phyloP scores from a whole-genome alignment of 2,113 vertebrate species.

The Riparia riparia region DNA sequence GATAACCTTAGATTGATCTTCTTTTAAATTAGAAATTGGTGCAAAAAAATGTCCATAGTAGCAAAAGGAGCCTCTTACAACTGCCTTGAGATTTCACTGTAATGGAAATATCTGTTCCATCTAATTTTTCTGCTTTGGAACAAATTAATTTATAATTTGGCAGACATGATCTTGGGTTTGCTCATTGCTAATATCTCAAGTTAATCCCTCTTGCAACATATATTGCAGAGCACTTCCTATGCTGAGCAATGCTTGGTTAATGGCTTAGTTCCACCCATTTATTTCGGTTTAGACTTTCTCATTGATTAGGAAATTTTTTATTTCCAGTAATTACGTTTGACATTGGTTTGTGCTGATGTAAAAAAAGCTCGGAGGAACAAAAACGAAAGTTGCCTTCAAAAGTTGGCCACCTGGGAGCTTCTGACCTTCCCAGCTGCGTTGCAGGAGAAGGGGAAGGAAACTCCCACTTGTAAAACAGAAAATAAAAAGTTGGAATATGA shows the following conservation, averaged over 20 bases:
- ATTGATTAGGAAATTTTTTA: constrained; percentile 5
- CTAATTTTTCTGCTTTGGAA: not conserved
- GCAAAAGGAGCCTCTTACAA: not conserved
- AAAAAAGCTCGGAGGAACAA: not conserved
- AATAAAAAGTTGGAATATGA: not conserved
- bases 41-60: not conserved
- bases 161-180: not conserved
- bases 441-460: not conserved
- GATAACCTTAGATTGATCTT: not conserved
- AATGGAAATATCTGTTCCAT: not conserved
- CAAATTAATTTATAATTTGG: not conserved
- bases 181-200: not conserved
- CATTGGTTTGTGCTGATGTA: constrained; percentile 1
- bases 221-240: not conserved
- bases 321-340: constrained; percentile 15
- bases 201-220: not conserved
- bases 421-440: constrained; percentile 13
- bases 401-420: not conserved
- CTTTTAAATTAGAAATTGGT: not conserved
- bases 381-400: constrained; percentile 10
- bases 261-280: constrained; percentile 32
- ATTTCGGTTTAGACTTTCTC: not conserved
- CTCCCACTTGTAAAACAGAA: not conserved
- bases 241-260: not conserved
- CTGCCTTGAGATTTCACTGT: not conserved